Percentiles rank a stretch among this genome's conserved stretches.
Evolutionary conservation across 2,797 vertebrate genomes (phyloP).

Genomic region (Cottoperca gobio): DNA sequence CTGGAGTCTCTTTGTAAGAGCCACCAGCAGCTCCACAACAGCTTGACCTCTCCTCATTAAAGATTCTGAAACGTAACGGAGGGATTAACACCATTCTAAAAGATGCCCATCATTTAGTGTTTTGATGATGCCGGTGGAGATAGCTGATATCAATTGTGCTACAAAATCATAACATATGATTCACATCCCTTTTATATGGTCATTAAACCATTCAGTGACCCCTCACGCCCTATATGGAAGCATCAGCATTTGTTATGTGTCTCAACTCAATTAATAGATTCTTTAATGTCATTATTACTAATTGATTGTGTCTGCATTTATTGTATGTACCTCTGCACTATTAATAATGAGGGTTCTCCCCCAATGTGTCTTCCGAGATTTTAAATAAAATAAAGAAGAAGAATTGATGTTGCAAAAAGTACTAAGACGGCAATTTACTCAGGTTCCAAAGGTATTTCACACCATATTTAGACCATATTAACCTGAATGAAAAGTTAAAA

Average conservation of each 20-base stretch:
- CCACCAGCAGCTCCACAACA: not conserved
- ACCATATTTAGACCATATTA: slow-evolving; percentile 1
- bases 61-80: not conserved
- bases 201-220: not conserved
- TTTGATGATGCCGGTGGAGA: not conserved
- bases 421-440: too few relatives aligned
- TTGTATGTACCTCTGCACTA: too few relatives aligned
- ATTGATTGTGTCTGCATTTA: too few relatives aligned
- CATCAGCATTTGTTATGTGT: not conserved
- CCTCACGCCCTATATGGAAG: not conserved
- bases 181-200: not conserved
- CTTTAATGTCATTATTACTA: too few relatives aligned
- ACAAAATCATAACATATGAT: too few relatives aligned
- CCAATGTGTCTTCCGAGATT: too few relatives aligned
- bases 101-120: not conserved
- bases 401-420: too few relatives aligned
- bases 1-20: not conserved
- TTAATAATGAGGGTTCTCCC: too few relatives aligned
- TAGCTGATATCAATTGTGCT: not conserved
- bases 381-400: too few relatives aligned
- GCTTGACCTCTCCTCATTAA: not conserved
- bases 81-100: not conserved
- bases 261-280: too few relatives aligned
- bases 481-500: not conserved
- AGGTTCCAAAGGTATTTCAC: not conserved